Conservation (phyloP, 2,888 invertebrate species). For the Gryllus longicercus region DNA sequence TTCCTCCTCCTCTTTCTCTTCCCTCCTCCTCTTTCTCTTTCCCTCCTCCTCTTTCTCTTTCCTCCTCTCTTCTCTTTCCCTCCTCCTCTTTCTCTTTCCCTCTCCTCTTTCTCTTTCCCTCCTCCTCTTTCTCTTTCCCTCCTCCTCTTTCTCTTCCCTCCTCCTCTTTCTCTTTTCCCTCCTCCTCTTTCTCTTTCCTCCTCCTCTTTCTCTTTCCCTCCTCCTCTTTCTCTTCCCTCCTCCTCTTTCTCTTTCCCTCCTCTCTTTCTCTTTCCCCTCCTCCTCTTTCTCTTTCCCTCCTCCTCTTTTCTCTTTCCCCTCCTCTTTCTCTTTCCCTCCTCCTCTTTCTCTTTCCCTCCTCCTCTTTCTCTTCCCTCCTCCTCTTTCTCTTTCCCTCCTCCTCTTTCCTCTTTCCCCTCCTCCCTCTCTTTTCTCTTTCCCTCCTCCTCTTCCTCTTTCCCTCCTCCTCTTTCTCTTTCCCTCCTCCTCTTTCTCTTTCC, state of each 20-base stretch:
- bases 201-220: neutral
- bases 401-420: neutral
- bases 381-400: neutral
- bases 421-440: neutral
- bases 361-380: neutral
- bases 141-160: neutral
- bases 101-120: neutral
- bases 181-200: neutral
- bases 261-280: neutral
- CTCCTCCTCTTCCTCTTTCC: neutral
- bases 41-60: neutral
- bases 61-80: neutral
- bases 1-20: neutral
- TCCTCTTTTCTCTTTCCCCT: neutral
- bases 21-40: neutral
- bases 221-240: neutral
- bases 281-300: neutral
- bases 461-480: neutral
- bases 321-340: neutral
- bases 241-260: neutral
- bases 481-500: neutral
- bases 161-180: neutral
- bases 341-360: neutral
- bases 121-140: neutral
- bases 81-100: neutral